Conservation (phyloP, 2,797 vertebrate species). For the Amphiprion clarkii region DNA sequence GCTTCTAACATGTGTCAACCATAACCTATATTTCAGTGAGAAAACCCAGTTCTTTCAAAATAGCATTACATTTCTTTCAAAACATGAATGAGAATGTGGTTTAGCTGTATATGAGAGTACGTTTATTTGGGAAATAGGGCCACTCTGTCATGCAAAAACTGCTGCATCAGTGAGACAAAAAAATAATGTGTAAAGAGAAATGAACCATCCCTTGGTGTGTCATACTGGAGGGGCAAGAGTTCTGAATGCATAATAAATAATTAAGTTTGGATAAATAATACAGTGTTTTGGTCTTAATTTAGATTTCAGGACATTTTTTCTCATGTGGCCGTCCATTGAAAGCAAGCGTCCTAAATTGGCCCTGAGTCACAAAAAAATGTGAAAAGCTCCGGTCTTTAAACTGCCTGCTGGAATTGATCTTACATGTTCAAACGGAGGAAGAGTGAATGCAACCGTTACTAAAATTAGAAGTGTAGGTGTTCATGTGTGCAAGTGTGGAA, state of each 20-base stretch:
- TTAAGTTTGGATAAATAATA: conserved; percentile 64
- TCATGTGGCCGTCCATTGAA: conserved; percentile 15
- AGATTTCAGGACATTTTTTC: conserved; percentile 48
- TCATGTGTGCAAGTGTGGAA: not conserved
- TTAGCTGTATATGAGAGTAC: no score
- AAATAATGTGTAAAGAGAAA: conserved; percentile 24
- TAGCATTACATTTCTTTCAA: no score
- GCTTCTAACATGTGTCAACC: no score
- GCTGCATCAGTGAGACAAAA: conserved; percentile 5
- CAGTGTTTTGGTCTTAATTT: conserved; percentile 56
- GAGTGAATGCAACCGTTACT: conserved; percentile 12
- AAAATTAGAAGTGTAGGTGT: conserved; percentile 1
- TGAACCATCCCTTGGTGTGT: conserved; percentile 5
- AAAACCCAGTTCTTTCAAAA: no score
- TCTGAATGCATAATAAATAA: conserved; percentile 61
- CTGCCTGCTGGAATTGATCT: not conserved
- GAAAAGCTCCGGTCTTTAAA: conserved; percentile 3
- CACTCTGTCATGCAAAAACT: not conserved
- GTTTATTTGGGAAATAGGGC: no score
- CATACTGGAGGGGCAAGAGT: conserved; percentile 32
- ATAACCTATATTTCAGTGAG: no score
- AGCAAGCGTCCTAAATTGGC: conserved; percentile 18
- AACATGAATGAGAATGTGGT: no score
- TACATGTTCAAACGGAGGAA: conserved; percentile 17
- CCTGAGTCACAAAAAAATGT: conserved; percentile 19